Evolutionary conservation across 2,888 invertebrate species (phyloP).

Genomic region (Amphipyra berbera): DNA sequence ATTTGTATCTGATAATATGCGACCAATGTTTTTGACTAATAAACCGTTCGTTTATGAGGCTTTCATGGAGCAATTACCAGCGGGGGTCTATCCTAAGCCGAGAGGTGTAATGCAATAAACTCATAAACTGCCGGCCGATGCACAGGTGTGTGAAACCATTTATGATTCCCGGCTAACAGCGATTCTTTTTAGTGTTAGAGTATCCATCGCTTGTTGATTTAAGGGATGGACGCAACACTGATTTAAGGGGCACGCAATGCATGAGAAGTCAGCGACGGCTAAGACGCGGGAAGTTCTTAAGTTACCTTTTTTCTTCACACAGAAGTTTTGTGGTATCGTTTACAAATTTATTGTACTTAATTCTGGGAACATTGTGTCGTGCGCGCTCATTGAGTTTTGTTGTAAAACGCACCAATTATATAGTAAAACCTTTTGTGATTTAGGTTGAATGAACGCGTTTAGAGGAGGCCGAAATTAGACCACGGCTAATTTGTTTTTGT

Average conservation of each 20-base stretch:
- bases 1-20: conserved; percentile 74
- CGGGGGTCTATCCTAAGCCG: conserved; percentile 77
- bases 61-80: conserved; percentile 86
- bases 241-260: conserved; percentile 27
- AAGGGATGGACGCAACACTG: neutral
- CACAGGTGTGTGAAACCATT: conserved; percentile 79
- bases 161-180: conserved; percentile 48
- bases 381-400: conserved; percentile 80
- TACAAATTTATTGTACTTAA: conserved; percentile 85
- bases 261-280: conserved; percentile 10
- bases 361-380: conserved; percentile 82
- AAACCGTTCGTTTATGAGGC: conserved; percentile 75
- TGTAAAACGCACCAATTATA: conserved; percentile 78
- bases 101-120: conserved; percentile 87
- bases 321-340: conserved; percentile 88
- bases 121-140: conserved; percentile 80
- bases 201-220: conserved; percentile 40
- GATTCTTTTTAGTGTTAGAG: conserved; percentile 21
- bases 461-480: conserved; percentile 56
- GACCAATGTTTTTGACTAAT: conserved; percentile 72
- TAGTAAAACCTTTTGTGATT: conserved; percentile 73
- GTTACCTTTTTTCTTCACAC: conserved; percentile 70
- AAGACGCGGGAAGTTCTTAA: conserved; percentile 33
- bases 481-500: conserved; percentile 60
- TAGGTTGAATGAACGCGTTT: conserved; percentile 64